Base-by-base conservation (phyloP, 1,140 invertebrate species). In the Notospermus geniculatus region DNA sequence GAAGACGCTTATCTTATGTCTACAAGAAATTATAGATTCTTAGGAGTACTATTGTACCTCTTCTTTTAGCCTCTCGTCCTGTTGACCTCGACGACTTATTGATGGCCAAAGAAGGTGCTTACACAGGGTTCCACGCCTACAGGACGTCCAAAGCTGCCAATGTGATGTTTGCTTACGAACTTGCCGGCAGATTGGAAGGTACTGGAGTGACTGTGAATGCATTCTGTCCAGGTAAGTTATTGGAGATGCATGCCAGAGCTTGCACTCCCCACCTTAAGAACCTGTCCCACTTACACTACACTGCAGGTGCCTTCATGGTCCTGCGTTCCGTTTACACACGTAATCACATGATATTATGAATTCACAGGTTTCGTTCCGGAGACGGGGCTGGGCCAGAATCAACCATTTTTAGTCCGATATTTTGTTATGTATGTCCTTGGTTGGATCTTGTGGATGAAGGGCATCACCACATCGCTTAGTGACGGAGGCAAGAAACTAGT, bases 61-160 rank as follows among this genome's bases (percentile, higher is more conserved):
- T n/a, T n/a, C n/a, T 36, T 36, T 36, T 15, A 36, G 32, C 32
- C 4, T 15, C 32, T 36, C 32, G 32, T 4, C 32, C 32, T 7
- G 15, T 15, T 15, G 32, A 36, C 32, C 32, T 36, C 15, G 32
- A 36, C 15, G 32, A 36, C 32, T 15, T 36, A 15, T 36, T 36
- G 15, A 36, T 36, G 32, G 4, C 32, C 15, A 15, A 36, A 36
- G 32, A 36, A 36, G 32, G 15, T 36, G 32, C 32, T 7, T 36
- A 36, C 15, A 7, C 32, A 36, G 32, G 32, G 4, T 36, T 36
- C 32, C 57, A 59, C 22, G 59, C 59, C 2, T 60, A 60, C 30
- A 60, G 54, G 36, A 45, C 53, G 27, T 60, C 59, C 4, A 60
- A 60, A 23, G 25, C 36, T 17, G 59, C 59, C 32, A 60, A 60